Conservation (phyloP, 2,888 invertebrate genomes). For the Globia sparganii region DNA sequence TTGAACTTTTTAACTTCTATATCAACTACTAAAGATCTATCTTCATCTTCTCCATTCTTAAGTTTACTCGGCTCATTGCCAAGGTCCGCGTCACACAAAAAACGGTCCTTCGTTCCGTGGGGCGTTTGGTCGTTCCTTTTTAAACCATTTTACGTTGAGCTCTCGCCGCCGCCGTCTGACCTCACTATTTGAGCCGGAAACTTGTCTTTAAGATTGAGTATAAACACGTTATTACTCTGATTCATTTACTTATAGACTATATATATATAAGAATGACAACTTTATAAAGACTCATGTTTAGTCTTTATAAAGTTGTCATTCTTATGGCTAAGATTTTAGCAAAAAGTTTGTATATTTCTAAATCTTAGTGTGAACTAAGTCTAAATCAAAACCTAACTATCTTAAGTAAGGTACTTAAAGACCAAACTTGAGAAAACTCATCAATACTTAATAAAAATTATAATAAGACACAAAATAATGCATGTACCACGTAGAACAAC, state of each 20-base stretch:
- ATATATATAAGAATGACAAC: no score
- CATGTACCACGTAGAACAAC: conserved; percentile 71
- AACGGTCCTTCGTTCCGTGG: not conserved
- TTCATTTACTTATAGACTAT: not conserved
- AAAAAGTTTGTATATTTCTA: not conserved
- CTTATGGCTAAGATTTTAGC: not conserved
- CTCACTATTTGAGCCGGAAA: conserved; percentile 13
- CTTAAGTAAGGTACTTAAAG: not conserved
- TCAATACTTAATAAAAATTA: conserved; percentile 33
- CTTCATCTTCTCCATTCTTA: not conserved
- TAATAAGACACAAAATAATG: conserved; percentile 66
- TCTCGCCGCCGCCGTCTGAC: conserved; percentile 7
- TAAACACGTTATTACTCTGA: not conserved
- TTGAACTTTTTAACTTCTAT: not conserved
- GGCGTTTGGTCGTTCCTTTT: not conserved
- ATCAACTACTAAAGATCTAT: not conserved
- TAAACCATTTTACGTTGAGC: conserved; percentile 42
- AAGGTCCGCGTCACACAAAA: conserved; percentile 25
- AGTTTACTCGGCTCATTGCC: conserved; percentile 12
- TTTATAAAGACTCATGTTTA: not conserved
- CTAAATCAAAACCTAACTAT: not conserved
- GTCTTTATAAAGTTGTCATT: not conserved
- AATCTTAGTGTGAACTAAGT: not conserved
- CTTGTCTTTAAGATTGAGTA: conserved; percentile 7
- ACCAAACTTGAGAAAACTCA: not conserved